Conservation (phyloP, 2,797 vertebrate genomes). For the Sebastes alutus region DNA sequence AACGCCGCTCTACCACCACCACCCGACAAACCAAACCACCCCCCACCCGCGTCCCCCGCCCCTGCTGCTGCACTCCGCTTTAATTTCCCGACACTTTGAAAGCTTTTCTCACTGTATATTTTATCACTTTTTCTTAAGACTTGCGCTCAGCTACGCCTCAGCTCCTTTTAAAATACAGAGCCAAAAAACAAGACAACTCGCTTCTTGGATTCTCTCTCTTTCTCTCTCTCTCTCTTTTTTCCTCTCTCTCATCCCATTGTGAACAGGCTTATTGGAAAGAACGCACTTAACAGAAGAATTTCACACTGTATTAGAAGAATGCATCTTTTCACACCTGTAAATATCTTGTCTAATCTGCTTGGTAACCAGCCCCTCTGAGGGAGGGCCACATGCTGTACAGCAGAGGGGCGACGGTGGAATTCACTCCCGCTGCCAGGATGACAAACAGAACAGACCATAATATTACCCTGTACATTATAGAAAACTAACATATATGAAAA, state of each 20-base stretch:
- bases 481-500: slow-evolving; percentile 7
- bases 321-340: slow-evolving; percentile 89
- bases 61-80: slow-evolving; percentile 80
- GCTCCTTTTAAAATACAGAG: slow-evolving; percentile 86
- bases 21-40: slow-evolving; percentile 52
- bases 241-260: slow-evolving; percentile 72
- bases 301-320: slow-evolving; percentile 88
- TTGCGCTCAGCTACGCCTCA: slow-evolving; percentile 84
- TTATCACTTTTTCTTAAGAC: slow-evolving; percentile 90
- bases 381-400: slow-evolving; percentile 77
- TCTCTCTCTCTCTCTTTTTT: slow-evolving; percentile 23
- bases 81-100: slow-evolving; percentile 86
- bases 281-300: slow-evolving; percentile 85
- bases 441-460: slow-evolving; percentile 46
- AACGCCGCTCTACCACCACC: slow-evolving; percentile 65
- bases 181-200: slow-evolving; percentile 85
- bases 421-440: slow-evolving; percentile 58
- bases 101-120: slow-evolving; percentile 91
- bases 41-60: slow-evolving; percentile 64
- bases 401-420: slow-evolving; percentile 68
- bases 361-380: slow-evolving; percentile 78
- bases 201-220: slow-evolving; percentile 72
- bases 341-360: slow-evolving; percentile 84
- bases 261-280: slow-evolving; percentile 83
- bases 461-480: slow-evolving; percentile 17